Evolutionary conservation across 2,888 invertebrate genomes (phyloP).

Genomic region (Cephus runcator): DNA sequence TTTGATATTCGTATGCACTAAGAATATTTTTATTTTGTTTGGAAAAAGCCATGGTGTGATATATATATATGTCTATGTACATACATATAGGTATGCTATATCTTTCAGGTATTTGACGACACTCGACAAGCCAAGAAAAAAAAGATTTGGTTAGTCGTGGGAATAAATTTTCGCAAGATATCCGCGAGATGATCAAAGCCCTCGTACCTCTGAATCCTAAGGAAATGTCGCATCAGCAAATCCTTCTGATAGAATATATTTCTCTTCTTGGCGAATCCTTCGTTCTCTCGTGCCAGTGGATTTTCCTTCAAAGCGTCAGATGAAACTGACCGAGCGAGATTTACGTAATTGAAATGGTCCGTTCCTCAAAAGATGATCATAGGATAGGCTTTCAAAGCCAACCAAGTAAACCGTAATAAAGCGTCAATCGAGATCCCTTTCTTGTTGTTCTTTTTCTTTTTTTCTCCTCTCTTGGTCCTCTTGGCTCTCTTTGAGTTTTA

Average conservation of each 20-base stretch:
- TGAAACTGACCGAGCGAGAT: constrained; percentile 21
- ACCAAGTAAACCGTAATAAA: too few species aligned
- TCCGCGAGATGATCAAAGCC: constrained; percentile 9
- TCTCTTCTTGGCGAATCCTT: neutral
- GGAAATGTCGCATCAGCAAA: constrained; percentile 17
- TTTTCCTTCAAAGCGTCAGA: constrained; percentile 14
- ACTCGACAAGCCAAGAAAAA: neutral
- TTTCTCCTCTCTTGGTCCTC: neutral
- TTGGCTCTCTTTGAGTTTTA: neutral
- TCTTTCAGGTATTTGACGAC: too few species aligned
- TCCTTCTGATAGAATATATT: constrained; percentile 2
- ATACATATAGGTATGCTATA: too few species aligned
- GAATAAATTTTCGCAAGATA: constrained; percentile 1
- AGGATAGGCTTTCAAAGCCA: too few species aligned
- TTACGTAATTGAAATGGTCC: constrained; percentile 8
- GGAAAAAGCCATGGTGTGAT: neutral
- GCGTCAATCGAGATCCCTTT: too few species aligned
- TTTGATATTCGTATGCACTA: too few species aligned
- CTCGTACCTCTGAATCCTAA: neutral
- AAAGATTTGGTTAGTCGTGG: neutral
- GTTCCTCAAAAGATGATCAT: too few species aligned
- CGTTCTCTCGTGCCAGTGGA: constrained; percentile 3
- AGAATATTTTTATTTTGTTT: neutral
- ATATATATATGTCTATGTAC: too few species aligned
- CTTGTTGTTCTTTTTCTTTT: constrained; percentile 1